Conservation (phyloP, 2,888 invertebrate genomes). For the Chrysolina americana region DNA sequence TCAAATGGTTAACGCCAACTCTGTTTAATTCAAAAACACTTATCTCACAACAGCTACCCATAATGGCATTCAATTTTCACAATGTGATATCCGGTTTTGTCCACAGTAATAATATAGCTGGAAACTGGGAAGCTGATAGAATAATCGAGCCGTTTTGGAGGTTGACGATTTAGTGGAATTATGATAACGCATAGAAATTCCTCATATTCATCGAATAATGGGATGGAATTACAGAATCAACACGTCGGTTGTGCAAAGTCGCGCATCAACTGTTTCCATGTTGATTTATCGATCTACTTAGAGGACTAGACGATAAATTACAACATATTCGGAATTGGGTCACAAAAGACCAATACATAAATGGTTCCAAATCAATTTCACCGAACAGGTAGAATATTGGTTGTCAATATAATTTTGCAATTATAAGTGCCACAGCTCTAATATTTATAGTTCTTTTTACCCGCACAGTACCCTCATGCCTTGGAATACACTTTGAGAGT, state of each 20-base stretch:
- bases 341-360: no score
- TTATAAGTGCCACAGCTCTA: no score
- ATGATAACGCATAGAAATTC: conserved; percentile 2
- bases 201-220: conserved; percentile 1
- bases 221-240: not conserved
- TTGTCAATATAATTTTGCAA: no score
- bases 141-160: not conserved
- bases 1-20: not conserved
- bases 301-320: not conserved
- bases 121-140: not conserved
- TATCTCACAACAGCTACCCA: not conserved
- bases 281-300: not conserved
- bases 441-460: no score
- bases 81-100: not conserved
- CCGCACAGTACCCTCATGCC: no score
- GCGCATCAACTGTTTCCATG: not conserved
- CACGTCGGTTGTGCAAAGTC: not conserved
- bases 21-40: not conserved
- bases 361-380: no score
- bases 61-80: not conserved
- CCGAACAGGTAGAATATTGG: no score
- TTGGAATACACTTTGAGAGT: no score
- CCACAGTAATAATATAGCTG: not conserved
- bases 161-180: not conserved
- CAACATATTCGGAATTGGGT: no score